Conservation (phyloP, 2,888 invertebrate genomes). For the Erebia epiphron region DNA sequence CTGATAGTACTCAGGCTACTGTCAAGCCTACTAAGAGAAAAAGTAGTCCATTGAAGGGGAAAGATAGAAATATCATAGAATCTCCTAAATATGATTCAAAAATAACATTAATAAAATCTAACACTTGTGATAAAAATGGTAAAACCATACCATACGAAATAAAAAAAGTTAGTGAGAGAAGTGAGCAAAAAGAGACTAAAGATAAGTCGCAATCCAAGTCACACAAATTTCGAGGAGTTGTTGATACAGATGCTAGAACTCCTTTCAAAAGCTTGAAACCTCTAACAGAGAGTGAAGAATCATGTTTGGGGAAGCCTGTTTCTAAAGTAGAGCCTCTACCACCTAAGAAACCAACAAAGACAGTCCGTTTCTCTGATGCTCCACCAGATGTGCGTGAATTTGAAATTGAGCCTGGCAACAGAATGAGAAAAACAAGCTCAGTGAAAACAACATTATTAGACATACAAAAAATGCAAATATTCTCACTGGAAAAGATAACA, state of each 20-base stretch:
- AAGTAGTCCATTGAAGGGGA: conserved; percentile 41
- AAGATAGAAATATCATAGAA: conserved; percentile 33
- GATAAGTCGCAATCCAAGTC: conserved; percentile 20
- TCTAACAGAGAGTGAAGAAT: conserved; percentile 46
- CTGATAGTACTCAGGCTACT: conserved; percentile 52
- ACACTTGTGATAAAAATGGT: conserved; percentile 19
- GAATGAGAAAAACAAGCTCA: conserved; percentile 64
- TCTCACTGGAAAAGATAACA: conserved; percentile 72
- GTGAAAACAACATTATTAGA: conserved; percentile 60
- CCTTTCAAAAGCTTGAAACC: conserved; percentile 59
- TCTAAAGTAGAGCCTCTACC: conserved; percentile 62
- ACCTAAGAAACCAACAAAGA: conserved; percentile 57
- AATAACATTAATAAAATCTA: conserved; percentile 13
- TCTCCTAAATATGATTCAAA: conserved; percentile 27
- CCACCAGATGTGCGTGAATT: conserved; percentile 56
- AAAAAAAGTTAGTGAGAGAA: conserved; percentile 16
- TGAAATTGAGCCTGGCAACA: conserved; percentile 69
- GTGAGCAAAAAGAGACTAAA: conserved; percentile 20
- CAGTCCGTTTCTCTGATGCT: conserved; percentile 61
- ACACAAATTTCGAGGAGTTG: neutral
- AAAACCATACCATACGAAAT: neutral
- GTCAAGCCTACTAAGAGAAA: conserved; percentile 57
- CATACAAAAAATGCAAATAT: conserved; percentile 56
- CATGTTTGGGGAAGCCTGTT: conserved; percentile 56
- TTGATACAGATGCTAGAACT: conserved; percentile 35